These are phyloP conservation scores for Xiphophorus hellerii DNA, from an alignment of 2,113 vertebrate genomes.

Conservation along the genomic window DNA sequence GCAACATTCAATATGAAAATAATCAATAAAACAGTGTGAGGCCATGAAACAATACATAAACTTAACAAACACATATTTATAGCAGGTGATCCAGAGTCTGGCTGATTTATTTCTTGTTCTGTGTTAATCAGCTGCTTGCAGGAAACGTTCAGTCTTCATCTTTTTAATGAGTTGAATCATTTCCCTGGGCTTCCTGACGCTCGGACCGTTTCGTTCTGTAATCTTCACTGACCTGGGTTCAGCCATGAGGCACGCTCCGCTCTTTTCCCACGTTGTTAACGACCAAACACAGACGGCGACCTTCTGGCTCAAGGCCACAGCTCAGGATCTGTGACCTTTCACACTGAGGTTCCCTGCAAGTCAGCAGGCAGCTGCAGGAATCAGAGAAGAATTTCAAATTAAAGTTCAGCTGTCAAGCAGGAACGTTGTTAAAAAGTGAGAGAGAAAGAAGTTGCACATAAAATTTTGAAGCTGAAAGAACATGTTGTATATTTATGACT, in stretches of 20 bases:
- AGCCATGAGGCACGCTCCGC: not conserved
- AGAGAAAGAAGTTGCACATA: too few species aligned
- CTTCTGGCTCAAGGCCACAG: conserved; percentile 31
- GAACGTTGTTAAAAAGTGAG: too few species aligned
- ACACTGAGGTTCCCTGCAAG: not conserved
- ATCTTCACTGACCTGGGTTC: conserved; percentile 5
- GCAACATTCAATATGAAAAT: too few species aligned
- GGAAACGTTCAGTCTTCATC: not conserved
- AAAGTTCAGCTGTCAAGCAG: too few species aligned
- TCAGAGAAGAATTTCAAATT: not conserved
- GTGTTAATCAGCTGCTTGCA: not conserved
- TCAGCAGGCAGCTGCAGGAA: conserved; percentile 37
- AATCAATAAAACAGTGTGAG: too few species aligned
- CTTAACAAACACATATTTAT: not conserved
- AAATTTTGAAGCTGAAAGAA: not conserved
- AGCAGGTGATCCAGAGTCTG: not conserved
- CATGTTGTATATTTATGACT: not conserved
- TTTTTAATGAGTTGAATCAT: not conserved
- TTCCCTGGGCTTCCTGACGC: not conserved
- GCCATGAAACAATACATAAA: not conserved
- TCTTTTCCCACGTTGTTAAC: not conserved
- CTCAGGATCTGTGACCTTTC: conserved; percentile 21
- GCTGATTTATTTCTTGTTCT: not conserved
- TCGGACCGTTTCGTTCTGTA: not conserved
- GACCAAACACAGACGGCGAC: conserved; percentile 20